phyloP scores from a whole-genome alignment of 2,888 invertebrate genomes.

The Adineta ricciae region DNA sequence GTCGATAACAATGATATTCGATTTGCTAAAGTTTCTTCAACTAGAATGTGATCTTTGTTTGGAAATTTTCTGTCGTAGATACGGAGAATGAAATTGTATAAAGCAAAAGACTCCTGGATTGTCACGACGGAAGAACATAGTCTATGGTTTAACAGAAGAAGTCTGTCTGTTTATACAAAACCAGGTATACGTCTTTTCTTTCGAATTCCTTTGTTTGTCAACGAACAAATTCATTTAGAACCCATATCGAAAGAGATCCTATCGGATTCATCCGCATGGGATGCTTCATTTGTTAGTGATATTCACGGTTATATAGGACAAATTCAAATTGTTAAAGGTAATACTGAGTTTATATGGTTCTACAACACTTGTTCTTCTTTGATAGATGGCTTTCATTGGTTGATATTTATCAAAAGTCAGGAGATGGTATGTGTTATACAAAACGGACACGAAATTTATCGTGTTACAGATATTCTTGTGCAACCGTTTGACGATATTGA shows the following conservation, averaged over 20 bases:
- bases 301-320: slow-evolving; percentile 13
- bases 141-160: not conserved
- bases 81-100: not conserved
- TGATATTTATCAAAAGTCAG: not conserved
- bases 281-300: not conserved
- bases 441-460: not conserved
- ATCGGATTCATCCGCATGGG: not conserved
- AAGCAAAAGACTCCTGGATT: not conserved
- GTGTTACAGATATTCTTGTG: not conserved
- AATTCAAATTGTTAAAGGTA: not conserved
- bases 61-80: not conserved
- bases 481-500: not conserved
- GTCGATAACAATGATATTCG: too few relatives aligned
- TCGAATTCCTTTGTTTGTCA: not conserved
- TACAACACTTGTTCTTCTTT: not conserved
- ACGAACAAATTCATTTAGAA: not conserved
- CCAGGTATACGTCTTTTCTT: not conserved
- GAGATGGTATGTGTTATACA: not conserved
- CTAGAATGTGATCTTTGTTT: too few relatives aligned
- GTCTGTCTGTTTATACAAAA: not conserved
- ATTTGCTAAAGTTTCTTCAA: not conserved
- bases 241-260: not conserved
- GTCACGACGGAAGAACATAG: not conserved
- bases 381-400: not conserved
- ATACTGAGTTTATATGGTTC: not conserved